Percentiles rank a stretch among this genome's conserved stretches.
phyloP scores from a whole-genome alignment of 2,888 invertebrate genomes.

The Amphipyra berbera region DNA sequence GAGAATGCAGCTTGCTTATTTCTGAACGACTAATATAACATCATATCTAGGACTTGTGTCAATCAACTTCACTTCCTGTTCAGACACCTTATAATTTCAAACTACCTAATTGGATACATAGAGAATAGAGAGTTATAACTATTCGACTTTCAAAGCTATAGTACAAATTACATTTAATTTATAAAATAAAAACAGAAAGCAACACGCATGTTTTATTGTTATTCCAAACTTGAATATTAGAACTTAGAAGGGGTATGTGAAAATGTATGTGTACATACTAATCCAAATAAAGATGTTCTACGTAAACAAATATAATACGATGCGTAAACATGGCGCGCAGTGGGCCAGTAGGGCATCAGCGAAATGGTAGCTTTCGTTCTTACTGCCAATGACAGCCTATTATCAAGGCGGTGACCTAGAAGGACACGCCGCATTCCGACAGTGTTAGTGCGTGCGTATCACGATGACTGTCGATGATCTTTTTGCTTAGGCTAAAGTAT shows the following conservation, averaged over 20 bases:
- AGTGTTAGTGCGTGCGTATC: conserved; percentile 40
- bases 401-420: conserved; percentile 77
- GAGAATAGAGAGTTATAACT: conserved; percentile 35
- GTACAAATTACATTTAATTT: conserved; percentile 26
- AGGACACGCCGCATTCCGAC: conserved; percentile 81
- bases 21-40: conserved; percentile 12
- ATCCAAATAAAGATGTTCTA: conserved; percentile 50
- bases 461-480: conserved; percentile 29
- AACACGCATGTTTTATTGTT: conserved; percentile 2
- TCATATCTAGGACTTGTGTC: conserved; percentile 44
- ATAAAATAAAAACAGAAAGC: conserved; percentile 15
- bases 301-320: conserved; percentile 73
- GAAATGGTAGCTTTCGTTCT: conserved; percentile 80
- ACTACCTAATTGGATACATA: conserved; percentile 34
- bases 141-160: conserved; percentile 14
- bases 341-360: conserved; percentile 79
- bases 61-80: conserved; percentile 46
- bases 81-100: conserved; percentile 39
- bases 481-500: conserved; percentile 19
- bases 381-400: conserved; percentile 73
- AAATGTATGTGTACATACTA: conserved; percentile 24
- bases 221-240: neutral
- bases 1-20: conserved; percentile 28
- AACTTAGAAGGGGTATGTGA: conserved; percentile 43
- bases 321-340: conserved; percentile 65